These are phyloP conservation scores for Chironex yamaguchii DNA, from an alignment of 30 jellyfish, hydroid and myxozoan genomes.

Conservation along the genomic window DNA sequence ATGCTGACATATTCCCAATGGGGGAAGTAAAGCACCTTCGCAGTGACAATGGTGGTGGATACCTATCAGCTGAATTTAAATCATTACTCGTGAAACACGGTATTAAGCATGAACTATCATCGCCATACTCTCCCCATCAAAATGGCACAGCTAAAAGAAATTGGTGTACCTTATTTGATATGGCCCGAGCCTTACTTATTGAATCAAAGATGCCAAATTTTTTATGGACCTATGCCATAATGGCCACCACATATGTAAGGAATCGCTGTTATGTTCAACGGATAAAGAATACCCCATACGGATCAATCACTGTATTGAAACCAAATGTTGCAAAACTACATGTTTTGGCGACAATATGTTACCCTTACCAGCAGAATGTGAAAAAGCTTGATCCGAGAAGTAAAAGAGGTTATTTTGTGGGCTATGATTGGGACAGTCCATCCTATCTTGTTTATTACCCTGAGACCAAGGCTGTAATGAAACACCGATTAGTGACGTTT, in stretches of 20 bases:
- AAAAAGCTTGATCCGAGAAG: constrained; percentile 54
- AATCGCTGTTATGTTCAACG: constrained; percentile 65
- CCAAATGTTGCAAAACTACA: constrained; percentile 50
- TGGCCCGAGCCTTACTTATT: constrained; percentile 72
- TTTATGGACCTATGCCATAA: constrained; percentile 82
- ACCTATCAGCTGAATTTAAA: constrained; percentile 7
- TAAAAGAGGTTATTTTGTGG: constrained; percentile 47
- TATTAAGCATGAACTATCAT: constrained; percentile 37
- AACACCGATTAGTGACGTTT: constrained; percentile 58
- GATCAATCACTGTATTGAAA: constrained; percentile 38
- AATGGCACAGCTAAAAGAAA: constrained; percentile 86
- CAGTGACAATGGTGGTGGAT: constrained; percentile 38
- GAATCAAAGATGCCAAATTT: constrained; percentile 58
- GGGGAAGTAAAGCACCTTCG: constrained; percentile 58
- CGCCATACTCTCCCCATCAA: constrained; percentile 84
- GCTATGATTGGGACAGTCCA: constrained; percentile 70
- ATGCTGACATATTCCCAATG: constrained; percentile 63
- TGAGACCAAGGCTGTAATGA: constrained; percentile 41
- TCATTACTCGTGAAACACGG: constrained; percentile 15
- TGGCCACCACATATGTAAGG: constrained; percentile 65
- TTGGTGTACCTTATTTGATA: constrained; percentile 78
- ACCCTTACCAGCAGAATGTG: constrained; percentile 19
- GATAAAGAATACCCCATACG: constrained; percentile 46
- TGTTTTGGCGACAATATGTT: constrained; percentile 63
- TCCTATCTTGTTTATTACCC: constrained; percentile 54